Evolutionary conservation across 1,140 invertebrate genomes (phyloP), one percentile per base, ranked within the genome.

Genomic region (Lepidurus apus): DNA sequence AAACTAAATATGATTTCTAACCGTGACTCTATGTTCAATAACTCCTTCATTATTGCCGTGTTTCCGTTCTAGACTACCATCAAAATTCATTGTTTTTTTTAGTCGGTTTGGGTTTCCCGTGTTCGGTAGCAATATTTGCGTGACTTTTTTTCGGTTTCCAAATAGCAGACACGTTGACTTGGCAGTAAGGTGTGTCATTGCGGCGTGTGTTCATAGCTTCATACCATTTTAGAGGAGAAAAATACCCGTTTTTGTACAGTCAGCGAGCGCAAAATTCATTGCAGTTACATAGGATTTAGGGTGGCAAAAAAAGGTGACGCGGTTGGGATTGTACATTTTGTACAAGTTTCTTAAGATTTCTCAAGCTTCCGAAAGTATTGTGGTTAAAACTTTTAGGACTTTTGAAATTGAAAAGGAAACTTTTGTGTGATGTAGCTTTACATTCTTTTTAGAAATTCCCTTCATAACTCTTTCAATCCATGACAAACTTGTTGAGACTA

Each of bases 221-320:
- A n/a, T 65, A 1, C 21, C 9, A 65, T 13, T 65, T n/a, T 65
- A 65, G 53, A 65, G 53, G 13, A 4, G 21, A n/a, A 65, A 34
- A 3, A n/a, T 65, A 65, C n/a, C 21, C 53, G 53, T 65, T 65
- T 34, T 34, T 65, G 53, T 65, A 65, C 53, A 65, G 53, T 65
- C 53, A 65, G 53, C n/a, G 53, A 65, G 53, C 53, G 53, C 53
- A 65, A 65, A 65, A 65, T 65, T 21, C 17, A n/a, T 65, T 65
- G 53, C 21, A 65, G 53, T 65, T 65, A 21, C n/a, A 65, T 65
- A 34, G 53, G 53, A 13, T 65, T 65, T 65, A 65, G 9, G 53
- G 53, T 9, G 17, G 13, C 34, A 34, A 34, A 34, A 34, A 4
- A 13, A n/a, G 17, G 17, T 65, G 17, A n/a, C 21, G 53, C 9